Conservation (phyloP, 2,888 invertebrate genomes). For the Pterobdella sp. region DNA sequence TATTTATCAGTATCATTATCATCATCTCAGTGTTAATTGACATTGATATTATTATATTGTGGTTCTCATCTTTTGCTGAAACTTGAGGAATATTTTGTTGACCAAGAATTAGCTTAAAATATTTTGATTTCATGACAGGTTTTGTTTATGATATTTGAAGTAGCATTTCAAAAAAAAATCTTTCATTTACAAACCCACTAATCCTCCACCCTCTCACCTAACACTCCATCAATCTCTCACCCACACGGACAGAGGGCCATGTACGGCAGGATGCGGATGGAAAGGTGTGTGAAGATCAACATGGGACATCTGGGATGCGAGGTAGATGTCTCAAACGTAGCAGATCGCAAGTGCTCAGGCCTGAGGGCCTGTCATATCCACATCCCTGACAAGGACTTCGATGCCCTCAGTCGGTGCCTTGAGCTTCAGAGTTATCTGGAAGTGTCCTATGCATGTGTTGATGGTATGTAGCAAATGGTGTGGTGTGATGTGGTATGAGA, state of each 20-base stretch:
- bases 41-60: too few species aligned
- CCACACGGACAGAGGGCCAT: conserved; percentile 23
- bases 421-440: conserved; percentile 36
- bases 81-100: too few species aligned
- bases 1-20: too few species aligned
- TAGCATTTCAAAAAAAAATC: too few species aligned
- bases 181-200: not conserved
- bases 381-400: conserved; percentile 32
- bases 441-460: conserved; percentile 34
- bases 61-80: too few species aligned
- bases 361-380: conserved; percentile 31
- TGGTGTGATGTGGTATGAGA: too few species aligned
- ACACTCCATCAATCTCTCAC: not conserved
- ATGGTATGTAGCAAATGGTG: too few species aligned
- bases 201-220: not conserved
- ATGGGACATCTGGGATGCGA: conserved; percentile 36
- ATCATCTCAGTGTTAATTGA: too few species aligned
- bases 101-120: too few species aligned
- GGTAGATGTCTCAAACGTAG: conserved; percentile 32
- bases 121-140: too few species aligned
- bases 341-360: conserved; percentile 35
- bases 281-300: conserved; percentile 33
- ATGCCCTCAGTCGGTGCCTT: conserved; percentile 33
- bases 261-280: conserved; percentile 36
- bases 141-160: too few species aligned